These are phyloP conservation scores for Oceanodroma tethys DNA, from an alignment of 2,113 vertebrate genomes.

Conservation along the genomic window DNA sequence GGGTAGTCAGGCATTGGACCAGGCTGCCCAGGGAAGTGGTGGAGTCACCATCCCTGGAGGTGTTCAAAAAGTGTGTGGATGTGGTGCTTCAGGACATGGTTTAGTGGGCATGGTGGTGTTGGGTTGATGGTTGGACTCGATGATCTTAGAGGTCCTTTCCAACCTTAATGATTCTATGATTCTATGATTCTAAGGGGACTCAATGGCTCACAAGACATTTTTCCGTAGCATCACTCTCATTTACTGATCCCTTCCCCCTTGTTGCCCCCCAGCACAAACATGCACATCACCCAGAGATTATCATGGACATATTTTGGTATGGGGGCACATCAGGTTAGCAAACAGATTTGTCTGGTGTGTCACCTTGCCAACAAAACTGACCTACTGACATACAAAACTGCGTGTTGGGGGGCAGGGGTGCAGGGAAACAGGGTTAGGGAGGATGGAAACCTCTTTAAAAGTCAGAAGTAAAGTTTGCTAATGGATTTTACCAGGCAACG, in stretches of 20 bases:
- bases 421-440: neutral
- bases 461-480: neutral
- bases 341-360: neutral
- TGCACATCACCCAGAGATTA: accelerated
- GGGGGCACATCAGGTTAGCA: neutral
- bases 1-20: too few species aligned
- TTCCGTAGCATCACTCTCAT: neutral
- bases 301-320: neutral
- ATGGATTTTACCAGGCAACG: neutral
- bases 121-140: too few species aligned
- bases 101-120: too few species aligned
- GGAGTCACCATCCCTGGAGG: too few species aligned
- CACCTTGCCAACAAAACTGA: neutral
- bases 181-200: too few species aligned
- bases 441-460: neutral
- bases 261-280: neutral
- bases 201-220: accelerated
- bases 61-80: too few species aligned
- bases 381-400: neutral
- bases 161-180: too few species aligned
- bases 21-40: too few species aligned
- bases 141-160: too few species aligned
- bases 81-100: too few species aligned
- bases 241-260: accelerated
- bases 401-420: neutral